Evolutionary conservation across 1,140 invertebrate genomes (phyloP).

Genomic region (Eriosoma lanigerum): DNA sequence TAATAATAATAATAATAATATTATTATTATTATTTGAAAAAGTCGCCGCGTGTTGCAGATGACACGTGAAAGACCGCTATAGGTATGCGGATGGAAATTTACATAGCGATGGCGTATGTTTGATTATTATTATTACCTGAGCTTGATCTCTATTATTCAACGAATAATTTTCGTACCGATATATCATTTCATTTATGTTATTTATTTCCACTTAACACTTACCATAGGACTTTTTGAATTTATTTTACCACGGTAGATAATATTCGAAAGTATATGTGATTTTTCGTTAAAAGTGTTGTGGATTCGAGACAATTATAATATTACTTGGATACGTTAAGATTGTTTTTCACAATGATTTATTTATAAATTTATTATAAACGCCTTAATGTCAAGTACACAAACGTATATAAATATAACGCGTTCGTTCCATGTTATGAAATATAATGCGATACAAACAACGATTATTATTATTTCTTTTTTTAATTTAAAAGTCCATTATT

Average conservation of each 20-base stretch:
- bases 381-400: neutral
- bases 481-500: too few species aligned
- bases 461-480: too few species aligned
- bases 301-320: neutral
- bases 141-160: neutral
- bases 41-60: neutral
- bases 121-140: neutral
- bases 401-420: too few species aligned
- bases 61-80: conserved; percentile 27
- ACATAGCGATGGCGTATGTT: neutral
- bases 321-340: neutral
- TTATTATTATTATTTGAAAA: neutral
- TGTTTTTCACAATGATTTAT: neutral
- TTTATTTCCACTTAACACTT: neutral
- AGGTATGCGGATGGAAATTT: conserved; percentile 1
- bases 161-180: neutral
- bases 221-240: neutral
- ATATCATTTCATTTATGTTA: neutral
- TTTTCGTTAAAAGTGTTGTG: neutral
- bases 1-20: too few species aligned
- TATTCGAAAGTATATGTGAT: neutral
- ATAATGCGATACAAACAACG: too few species aligned
- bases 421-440: too few species aligned
- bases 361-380: neutral
- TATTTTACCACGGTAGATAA: neutral